These are phyloP conservation scores for Folsomia candida DNA, from an alignment of 2,888 invertebrate species.

Conservation along the genomic window DNA sequence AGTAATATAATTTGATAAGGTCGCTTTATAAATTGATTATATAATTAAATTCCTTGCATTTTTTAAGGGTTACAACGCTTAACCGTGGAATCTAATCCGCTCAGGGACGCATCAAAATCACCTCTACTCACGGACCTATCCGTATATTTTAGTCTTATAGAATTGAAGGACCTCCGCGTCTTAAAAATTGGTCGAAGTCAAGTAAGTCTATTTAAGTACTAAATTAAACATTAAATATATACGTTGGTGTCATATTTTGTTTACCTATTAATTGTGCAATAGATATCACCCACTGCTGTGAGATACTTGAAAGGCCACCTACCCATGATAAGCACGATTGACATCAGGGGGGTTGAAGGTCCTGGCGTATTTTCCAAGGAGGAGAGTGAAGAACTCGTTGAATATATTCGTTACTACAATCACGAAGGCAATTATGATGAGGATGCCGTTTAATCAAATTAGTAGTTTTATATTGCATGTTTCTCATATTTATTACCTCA, in stretches of 20 bases:
- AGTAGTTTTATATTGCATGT: too few species aligned
- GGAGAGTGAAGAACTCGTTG: not conserved
- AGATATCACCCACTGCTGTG: not conserved
- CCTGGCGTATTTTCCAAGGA: not conserved
- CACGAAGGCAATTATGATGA: too few species aligned
- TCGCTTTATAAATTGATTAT: too few species aligned
- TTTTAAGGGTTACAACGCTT: not conserved
- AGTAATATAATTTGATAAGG: too few species aligned
- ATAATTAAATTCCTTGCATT: too few species aligned
- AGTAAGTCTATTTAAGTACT: not conserved
- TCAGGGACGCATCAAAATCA: not conserved
- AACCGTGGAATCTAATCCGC: not conserved
- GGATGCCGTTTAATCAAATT: too few species aligned
- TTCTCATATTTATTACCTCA: too few species aligned
- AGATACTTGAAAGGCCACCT: not conserved
- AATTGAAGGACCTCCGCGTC: not conserved
- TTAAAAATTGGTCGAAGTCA: not conserved
- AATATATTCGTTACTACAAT: not conserved
- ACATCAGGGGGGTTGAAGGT: not conserved
- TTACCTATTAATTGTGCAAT: too few species aligned
- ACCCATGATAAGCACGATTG: not conserved
- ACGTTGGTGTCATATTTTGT: not conserved
- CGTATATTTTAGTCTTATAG: not conserved
- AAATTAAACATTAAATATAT: not conserved
- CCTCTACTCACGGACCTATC: not conserved